These are phyloP conservation scores for Manduca sexta DNA, from an alignment of 1,140 invertebrate genomes.

Conservation along the genomic window DNA sequence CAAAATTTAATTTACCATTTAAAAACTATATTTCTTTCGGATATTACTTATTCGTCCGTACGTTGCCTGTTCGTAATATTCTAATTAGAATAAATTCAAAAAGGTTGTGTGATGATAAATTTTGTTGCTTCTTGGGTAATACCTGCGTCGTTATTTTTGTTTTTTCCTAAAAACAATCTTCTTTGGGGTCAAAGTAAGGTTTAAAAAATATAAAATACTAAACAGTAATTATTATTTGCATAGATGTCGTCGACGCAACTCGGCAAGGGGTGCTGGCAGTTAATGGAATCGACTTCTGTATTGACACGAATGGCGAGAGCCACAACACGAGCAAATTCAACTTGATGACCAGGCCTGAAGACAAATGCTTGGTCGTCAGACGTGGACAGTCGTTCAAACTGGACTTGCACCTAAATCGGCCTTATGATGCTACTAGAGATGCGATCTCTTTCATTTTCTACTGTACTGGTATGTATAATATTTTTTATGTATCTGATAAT, in stretches of 20 bases:
- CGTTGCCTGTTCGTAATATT: no score
- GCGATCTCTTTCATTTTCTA: conserved; percentile 89
- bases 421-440: conserved; percentile 82
- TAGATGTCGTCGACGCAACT: conserved; percentile 77
- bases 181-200: no score
- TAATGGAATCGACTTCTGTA: conserved; percentile 79
- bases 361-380: conserved; percentile 83
- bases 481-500: conserved; percentile 84
- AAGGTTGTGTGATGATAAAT: no score
- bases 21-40: no score
- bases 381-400: conserved; percentile 88
- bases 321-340: conserved; percentile 87
- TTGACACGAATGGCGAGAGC: conserved; percentile 80
- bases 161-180: no score
- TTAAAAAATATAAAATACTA: no score
- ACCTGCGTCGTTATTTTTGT: no score
- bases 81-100: no score
- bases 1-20: no score
- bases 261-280: conserved; percentile 79
- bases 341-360: conserved; percentile 77
- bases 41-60: no score
- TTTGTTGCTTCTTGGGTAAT: no score
- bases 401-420: conserved; percentile 81
- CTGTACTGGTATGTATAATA: conserved; percentile 78
- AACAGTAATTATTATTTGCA: conserved; percentile 14